Base-by-base conservation (phyloP, 2,888 invertebrate genomes). In the Acleris literana region DNA sequence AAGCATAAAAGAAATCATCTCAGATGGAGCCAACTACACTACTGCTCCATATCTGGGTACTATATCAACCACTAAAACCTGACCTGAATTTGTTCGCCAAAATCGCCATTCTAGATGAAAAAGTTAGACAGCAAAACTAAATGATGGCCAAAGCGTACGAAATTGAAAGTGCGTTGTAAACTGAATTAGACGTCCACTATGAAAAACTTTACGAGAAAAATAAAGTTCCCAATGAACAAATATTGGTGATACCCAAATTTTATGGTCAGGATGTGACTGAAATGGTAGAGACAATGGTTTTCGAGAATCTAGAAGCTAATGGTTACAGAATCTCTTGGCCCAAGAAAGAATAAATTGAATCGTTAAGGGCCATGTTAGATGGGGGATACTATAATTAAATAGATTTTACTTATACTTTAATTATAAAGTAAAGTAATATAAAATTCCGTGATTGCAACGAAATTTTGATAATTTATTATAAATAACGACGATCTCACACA, bases 161-260 rank as follows among this genome's bases (percentile, higher is more conserved):
- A 16, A 69, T 65, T 0, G 82, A 82, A 68, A 64, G 63, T 1
- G 68, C 69, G n/a, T 71, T 74, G 20, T 81, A 80, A 55, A 72
- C 65, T 0, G 65, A 72, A 22, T 51, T 81, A 0, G 44, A 66
- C 4, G 72, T 74, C 11, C 62, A 48, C 1, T 81, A 73, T 18
- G 60, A 70, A 39, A 59, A 70, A 0, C 55, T 82, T 5, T 75
- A 81, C 59, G 70, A 74, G 0, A 68, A 71, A 33, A 49, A 76
- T 33, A 65, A 71, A 0, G 70, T 82, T 0, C 72, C 74, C 0
- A 51, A 56, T 16, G 73, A 79, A 57, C 62, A 83, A 29, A 76
- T 77, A 48, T 56, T 83, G 0, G 33, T 39, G 16, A 71, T 76
- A 4, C 62, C 77, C 7, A 78, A 76, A 66, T 79, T 54, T 46